phyloP scores from a whole-genome alignment of 2,888 invertebrate genomes.

The Amphipoea oculea region DNA sequence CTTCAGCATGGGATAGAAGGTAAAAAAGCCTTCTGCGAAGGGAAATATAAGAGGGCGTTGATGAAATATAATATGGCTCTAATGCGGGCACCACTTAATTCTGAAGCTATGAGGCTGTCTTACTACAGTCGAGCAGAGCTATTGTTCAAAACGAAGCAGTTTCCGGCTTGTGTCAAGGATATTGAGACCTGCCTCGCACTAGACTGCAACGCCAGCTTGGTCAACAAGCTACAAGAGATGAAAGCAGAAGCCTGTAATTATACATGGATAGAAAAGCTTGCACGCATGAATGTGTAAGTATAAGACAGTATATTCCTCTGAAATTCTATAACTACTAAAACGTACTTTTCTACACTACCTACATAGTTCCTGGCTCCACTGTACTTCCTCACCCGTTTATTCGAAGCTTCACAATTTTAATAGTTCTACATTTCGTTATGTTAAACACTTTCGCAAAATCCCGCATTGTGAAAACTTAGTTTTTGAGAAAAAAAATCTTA shows the following conservation, averaged over 20 bases:
- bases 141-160: slow-evolving; percentile 8
- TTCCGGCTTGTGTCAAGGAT: slow-evolving; percentile 32
- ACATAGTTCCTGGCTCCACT: too few species aligned
- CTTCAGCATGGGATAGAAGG: slow-evolving; percentile 2
- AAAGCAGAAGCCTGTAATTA: slow-evolving; percentile 13
- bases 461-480: too few species aligned
- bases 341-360: background rate
- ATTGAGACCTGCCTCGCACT: slow-evolving; percentile 35
- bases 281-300: slow-evolving; percentile 10
- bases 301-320: background rate
- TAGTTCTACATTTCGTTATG: too few species aligned
- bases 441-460: too few species aligned
- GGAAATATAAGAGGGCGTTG: slow-evolving; percentile 23
- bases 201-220: slow-evolving; percentile 10
- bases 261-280: background rate
- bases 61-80: slow-evolving; percentile 30
- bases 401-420: too few species aligned
- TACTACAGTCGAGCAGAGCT: slow-evolving; percentile 43
- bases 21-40: slow-evolving; percentile 19
- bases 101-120: slow-evolving; percentile 37
- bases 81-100: slow-evolving; percentile 29
- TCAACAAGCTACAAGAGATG: slow-evolving; percentile 22
- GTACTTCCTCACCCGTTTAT: too few species aligned
- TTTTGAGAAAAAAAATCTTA: too few species aligned
- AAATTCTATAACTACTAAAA: background rate